phyloP scores from a whole-genome alignment of 2,797 vertebrate species.

The Oreochromis grahami region DNA sequence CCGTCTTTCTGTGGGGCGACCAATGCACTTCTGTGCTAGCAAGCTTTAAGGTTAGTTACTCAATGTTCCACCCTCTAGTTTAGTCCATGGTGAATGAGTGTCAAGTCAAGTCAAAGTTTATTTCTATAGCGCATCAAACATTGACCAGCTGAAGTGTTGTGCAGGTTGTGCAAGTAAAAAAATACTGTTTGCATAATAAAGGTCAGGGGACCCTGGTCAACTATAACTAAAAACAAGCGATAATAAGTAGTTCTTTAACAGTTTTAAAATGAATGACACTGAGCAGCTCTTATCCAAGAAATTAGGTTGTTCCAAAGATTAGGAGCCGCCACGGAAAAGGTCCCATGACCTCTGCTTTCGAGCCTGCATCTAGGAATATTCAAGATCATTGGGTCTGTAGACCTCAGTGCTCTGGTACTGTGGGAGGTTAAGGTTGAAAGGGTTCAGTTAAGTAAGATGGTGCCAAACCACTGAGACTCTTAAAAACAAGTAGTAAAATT shows the following conservation, averaged over 20 bases:
- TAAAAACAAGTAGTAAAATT: neutral
- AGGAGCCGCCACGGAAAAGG: neutral
- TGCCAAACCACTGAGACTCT: neutral
- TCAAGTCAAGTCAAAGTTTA: neutral
- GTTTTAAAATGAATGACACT: fast-evolving
- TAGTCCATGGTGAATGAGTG: neutral
- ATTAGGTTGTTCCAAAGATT: neutral
- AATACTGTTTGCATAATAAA: neutral
- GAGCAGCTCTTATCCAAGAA: neutral
- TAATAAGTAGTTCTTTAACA: neutral
- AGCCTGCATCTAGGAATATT: neutral
- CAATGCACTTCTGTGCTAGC: neutral
- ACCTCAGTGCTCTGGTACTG: neutral
- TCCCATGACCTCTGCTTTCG: fast-evolving
- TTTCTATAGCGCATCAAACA: neutral
- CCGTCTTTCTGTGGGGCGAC: neutral
- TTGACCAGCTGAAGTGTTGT: neutral
- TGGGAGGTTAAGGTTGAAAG: neutral
- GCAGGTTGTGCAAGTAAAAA: neutral
- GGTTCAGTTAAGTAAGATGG: neutral
- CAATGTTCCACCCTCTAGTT: neutral
- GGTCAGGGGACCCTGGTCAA: neutral
- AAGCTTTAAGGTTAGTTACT: neutral
- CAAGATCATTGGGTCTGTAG: fast-evolving
- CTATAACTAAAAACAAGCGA: neutral